Conservation (phyloP, 2,888 invertebrate species). For the Argynnis bischoffii region DNA sequence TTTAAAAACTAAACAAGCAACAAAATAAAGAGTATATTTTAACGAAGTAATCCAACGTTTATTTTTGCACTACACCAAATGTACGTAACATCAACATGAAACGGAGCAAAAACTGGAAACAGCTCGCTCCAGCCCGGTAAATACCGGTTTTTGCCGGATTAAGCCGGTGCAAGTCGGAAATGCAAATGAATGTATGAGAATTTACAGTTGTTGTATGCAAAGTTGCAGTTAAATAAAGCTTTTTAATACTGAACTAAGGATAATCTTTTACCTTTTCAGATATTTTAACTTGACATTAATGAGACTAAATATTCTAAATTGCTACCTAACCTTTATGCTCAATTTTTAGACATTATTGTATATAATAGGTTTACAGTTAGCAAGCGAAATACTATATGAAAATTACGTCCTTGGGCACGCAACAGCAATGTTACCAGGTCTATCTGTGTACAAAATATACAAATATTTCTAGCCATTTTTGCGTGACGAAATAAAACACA, state of each 20-base stretch:
- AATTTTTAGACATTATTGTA: too few species aligned
- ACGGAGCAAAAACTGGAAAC: conserved; percentile 49
- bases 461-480: too few species aligned
- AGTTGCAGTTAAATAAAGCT: conserved; percentile 35
- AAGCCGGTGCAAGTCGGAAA: conserved; percentile 56
- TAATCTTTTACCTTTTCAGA: conserved; percentile 29
- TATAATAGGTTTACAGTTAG: too few species aligned
- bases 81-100: conserved; percentile 44
- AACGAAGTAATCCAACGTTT: conserved; percentile 40
- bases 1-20: conserved; percentile 26
- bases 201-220: conserved; percentile 59
- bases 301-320: not conserved
- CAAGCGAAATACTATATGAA: too few species aligned
- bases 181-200: conserved; percentile 64
- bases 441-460: too few species aligned
- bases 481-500: too few species aligned
- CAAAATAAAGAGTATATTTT: conserved; percentile 32
- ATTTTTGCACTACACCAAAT: conserved; percentile 39
- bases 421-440: too few species aligned
- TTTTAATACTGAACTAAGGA: conserved; percentile 33
- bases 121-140: conserved; percentile 56
- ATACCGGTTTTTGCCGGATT: conserved; percentile 70
- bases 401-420: too few species aligned
- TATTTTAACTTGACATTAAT: conserved; percentile 13
- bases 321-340: too few species aligned